Evolutionary conservation across 2,888 invertebrate species (phyloP).

Genomic region (Bimastos eiseni): DNA sequence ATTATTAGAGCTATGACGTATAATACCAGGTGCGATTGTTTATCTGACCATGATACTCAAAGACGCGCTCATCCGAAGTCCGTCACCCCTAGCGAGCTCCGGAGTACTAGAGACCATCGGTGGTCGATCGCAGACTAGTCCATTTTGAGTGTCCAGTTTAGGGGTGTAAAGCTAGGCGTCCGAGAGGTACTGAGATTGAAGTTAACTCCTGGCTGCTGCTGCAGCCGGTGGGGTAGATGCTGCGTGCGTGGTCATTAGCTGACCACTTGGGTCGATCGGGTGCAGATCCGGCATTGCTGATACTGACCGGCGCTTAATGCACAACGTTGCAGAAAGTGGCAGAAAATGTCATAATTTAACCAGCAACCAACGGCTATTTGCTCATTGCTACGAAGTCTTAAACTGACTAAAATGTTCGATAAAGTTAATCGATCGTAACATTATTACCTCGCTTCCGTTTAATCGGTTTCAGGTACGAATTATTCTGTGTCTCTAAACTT

Average conservation of each 20-base stretch:
- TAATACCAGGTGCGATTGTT: not conserved
- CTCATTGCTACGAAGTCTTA: not conserved
- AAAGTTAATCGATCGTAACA: not conserved
- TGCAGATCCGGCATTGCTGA: not conserved
- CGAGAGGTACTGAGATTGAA: constrained; percentile 17
- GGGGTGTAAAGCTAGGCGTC: not conserved
- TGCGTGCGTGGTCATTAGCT: constrained; percentile 19
- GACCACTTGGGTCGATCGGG: constrained; percentile 18
- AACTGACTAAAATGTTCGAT: not conserved
- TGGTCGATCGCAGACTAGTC: not conserved
- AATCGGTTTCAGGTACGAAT: not conserved
- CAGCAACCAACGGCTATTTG: not conserved
- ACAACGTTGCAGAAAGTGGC: not conserved
- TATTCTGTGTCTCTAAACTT: not conserved
- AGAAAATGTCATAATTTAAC: not conserved
- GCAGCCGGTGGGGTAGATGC: not conserved
- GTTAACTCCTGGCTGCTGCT: not conserved
- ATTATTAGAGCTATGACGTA: not conserved
- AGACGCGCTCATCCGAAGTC: not conserved
- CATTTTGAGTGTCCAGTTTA: not conserved
- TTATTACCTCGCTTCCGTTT: not conserved
- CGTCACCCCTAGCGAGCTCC: not conserved
- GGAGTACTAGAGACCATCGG: not conserved
- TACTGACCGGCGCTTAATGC: not conserved
- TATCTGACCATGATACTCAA: not conserved